Base-by-base conservation (phyloP, 2,797 vertebrate genomes). In the Synaphobranchus kaupii region DNA sequence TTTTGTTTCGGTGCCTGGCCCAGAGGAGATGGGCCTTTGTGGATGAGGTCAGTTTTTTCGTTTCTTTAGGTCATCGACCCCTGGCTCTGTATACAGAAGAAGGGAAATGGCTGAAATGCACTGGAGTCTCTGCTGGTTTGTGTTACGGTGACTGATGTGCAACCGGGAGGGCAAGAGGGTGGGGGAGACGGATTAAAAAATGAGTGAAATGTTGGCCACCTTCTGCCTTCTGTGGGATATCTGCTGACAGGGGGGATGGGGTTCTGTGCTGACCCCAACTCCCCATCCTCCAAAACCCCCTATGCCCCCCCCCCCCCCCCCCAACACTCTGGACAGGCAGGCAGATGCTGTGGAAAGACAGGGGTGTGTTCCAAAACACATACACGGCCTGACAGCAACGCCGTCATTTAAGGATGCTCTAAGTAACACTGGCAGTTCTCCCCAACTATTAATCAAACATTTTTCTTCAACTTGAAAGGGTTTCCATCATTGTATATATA, bases 61-160 rank as follows among this genome's bases (percentile, higher is more conserved):
- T 88, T 28, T 92, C 92, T 92, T 50, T 88, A 90, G 92, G 93
- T 94, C 91, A 20, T 0, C 47, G 91, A 93, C 93, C 93, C 84
- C 90, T 5, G 76, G 90, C 92, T 93, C 86, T 91, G 94, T 92
- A 96, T 92, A 92, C 94, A 93, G 91, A 92, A 85, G 3, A 31
- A 93, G 93, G 90, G 93, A 93, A 95, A 95, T 82, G 91, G 90
- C 94, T 94, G 92, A 94, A 94, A 93, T 93, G 94, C 95, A 95
- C 93, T 92, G 88, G 88, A 76, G 82, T 91, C 94, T 78, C 91
- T 91, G 93, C 92, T 94, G 93, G 95, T 96, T 95, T 94, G 78
- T 86, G 93, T 96, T 95, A 96, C 87, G 85, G 9, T 94, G 96
- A 96, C 93, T 96, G 97, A 95, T 96, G 96, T 96, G 95, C 95